Evolutionary conservation across 64 coral and sea anemone species (phyloP), one percentile per base, ranked within the genome.

Genomic region (Porites australiensis): DNA sequence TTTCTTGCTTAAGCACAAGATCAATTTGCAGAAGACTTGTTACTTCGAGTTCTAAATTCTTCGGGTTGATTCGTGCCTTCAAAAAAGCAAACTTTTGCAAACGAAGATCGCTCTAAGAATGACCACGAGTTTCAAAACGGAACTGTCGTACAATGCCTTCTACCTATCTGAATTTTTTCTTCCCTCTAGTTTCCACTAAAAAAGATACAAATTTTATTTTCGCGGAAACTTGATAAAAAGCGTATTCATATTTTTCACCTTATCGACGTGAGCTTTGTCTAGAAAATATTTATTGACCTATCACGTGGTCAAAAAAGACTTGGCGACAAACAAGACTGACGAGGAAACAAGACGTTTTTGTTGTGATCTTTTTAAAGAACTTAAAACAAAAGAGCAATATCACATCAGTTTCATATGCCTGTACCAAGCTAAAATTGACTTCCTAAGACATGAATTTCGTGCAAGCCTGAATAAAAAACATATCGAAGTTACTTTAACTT

Each of bases 361-460:
- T 61, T 58, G 44, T 47, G 6, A 23, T 67, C 22, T 68, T 84
- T 84, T 84, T 84, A 20, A 21, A 19, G 69, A 46, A 50, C 50
- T 44, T 44, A 69, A 84, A 69, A 84, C 81, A 84, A 84, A 68
- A 46, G 81, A 65, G 52, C 63, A 84, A 67, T 84, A 84, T 76
- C 63, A 5, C 18, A 10, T 69, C 7, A 68, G 44, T 50, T 43
- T 10, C 13, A 51, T 51, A 49, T 84, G 18, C 13, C 51, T 45
- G 61, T 50, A 68, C 11, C 16, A 23, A 0, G 62, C 45, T 68
- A 22, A 50, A 67, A 66, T 50, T 46, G 43, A 5, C 48, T 64
- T 44, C 18, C 16, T 84, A 45, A 19, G 10, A 66, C 62, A 22
- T 48, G 19, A 23, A 68, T 53, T 13, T 8, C 22, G 21, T 50